Base-by-base conservation (phyloP, 2,888 invertebrate genomes). In the Oithona nana region DNA sequence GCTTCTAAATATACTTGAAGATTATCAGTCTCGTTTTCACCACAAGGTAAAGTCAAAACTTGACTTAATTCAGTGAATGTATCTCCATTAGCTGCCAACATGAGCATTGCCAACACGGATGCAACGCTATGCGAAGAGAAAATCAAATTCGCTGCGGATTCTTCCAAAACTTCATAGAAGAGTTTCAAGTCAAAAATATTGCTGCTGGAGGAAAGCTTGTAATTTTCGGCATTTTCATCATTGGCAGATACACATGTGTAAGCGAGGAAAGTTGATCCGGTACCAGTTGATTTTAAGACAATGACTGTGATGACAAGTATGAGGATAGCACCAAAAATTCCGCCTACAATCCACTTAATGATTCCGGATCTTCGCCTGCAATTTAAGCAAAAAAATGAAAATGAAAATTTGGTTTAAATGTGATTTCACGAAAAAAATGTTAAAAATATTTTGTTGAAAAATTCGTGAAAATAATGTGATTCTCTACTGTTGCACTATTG, bases 81-180 rank as follows among this genome's bases (percentile, higher is more conserved):
- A 24, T 20, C n/a, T 26, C 59, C 59, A 24, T 22, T 3, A 29
- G 59, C 59, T 50, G 50, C 59, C 48, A 59, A 22, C 11, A 22
- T 28, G 22, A 29, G 26, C 59, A 59, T 59, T 22, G 59, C 22
- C 49, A 59, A 26, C 22, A 59, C 59, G 13, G 48, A 22, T 4
- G 59, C 16, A 16, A 50, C 59, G 28, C 59, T 59, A 28, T 28
- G 50, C 24, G 28, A 22, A 13, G 50, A 50, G 20, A 59, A 26
- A 13, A 59, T 28, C 49, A 49, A 16, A 59, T 59, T 59, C 28
- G 49, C 28, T 16, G 24, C 48, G 13, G 24, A n/a, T 20, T 13
- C 28, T 20, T 16, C 28, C 39, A 39, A 39, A 16, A 39, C 16
- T 39, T 39, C 8, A 16, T 6, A 11, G 39, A 39, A 39, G 8